Base-by-base conservation (phyloP, 2,888 invertebrate genomes). In the Hyposoter dolosus region DNA sequence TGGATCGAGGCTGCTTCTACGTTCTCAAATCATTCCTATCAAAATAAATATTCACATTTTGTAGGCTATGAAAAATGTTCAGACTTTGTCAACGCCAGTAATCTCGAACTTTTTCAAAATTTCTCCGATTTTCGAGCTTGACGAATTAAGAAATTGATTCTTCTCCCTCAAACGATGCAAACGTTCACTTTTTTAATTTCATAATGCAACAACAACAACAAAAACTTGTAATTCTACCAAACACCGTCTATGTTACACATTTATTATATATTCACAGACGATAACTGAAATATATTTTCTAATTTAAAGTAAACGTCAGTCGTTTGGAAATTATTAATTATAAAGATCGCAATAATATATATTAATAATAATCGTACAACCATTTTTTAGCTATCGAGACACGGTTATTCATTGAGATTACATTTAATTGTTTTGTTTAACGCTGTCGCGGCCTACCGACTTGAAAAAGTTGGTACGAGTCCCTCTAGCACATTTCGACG, bases 371-470 rank as follows among this genome's bases (percentile, higher is more conserved):
- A 75, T 68, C 68, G 47, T 81, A 82, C 74, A 77, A 86, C 66
- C 56, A 68, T 85, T 76, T 56, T 40, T 79, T 66, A 47, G 63
- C 78, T 63, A 77, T 83, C 83, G 83, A 81, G 83, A 86, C 66
- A 53, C n/a, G 12, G 32, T 66, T 71, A 35, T 32, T 17, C 77
- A 75, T 43, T 71, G 60, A 75, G 40, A 79, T 80, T 66, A 69
- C 53, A 68, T 15, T 60, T 84, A 63, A 69, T 80, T 78, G 72
- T 83, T 86, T 86, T 83, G 86, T 69, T 82, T 56, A 81, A 83
- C 77, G 74, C 63, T 83, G 83, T 28, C 45, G 47, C 83, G 53
- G 78, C 74, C 28, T 56, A 60, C 40, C 32, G n/a, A 53, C 60
- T 72, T 82, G 43, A 82, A 82, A 28, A 12, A 15, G 28, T 28